A percentile compares a stretch with the other conserved stretches of the same genome.
Conservation (phyloP, 2,888 invertebrate genomes). For the Dasysyrphus tricinctus region DNA sequence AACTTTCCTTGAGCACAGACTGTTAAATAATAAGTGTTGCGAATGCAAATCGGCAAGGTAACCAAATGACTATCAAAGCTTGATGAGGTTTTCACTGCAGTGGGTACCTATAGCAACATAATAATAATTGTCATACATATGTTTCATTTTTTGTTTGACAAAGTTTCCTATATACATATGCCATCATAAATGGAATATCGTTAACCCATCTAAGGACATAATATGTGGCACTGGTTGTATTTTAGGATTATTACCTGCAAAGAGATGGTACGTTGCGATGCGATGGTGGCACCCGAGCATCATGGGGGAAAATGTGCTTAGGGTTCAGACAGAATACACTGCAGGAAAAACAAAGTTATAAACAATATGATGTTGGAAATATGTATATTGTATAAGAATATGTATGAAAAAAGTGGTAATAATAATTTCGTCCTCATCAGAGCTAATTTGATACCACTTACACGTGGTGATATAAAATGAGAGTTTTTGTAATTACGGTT, state of each 20-base stretch:
- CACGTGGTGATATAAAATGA: background rate
- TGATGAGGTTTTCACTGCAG: constrained; percentile 61
- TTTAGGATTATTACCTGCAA: constrained; percentile 45
- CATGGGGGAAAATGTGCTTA: background rate
- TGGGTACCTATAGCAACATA: constrained; percentile 27
- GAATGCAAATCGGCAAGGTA: background rate
- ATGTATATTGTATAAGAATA: too few species aligned
- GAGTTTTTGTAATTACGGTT: background rate
- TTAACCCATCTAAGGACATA: constrained; percentile 54
- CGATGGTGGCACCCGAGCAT: background rate
- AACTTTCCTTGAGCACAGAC: background rate
- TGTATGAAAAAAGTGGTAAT: constrained; percentile 11
- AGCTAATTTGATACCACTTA: constrained; percentile 56
- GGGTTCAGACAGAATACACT: constrained; percentile 28
- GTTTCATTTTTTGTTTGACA: constrained; percentile 68
- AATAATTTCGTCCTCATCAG: constrained; percentile 21
- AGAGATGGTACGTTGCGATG: background rate
- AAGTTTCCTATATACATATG: constrained; percentile 18
- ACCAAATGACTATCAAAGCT: constrained; percentile 46
- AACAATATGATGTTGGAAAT: constrained; percentile 49
- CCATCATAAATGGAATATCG: constrained; percentile 26
- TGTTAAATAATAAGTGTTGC: background rate
- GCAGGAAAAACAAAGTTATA: constrained; percentile 44
- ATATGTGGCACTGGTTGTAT: constrained; percentile 25
- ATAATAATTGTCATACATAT: constrained; percentile 60